Percentiles rank a stretch among this genome's conserved stretches.
Evolutionary conservation across 1,140 invertebrate genomes (phyloP).

Genomic region (Chelonus insularis): DNA sequence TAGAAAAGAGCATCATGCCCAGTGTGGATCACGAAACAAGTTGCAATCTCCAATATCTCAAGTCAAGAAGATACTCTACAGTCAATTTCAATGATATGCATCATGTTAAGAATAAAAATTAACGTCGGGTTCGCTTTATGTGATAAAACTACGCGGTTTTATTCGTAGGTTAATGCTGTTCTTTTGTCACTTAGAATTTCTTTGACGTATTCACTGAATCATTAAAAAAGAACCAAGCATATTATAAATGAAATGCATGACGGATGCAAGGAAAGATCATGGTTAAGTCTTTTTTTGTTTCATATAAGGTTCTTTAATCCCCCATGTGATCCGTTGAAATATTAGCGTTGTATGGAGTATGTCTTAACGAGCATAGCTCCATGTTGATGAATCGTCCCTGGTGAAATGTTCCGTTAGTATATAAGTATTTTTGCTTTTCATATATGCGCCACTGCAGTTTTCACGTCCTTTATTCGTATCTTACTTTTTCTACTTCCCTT

Average conservation of each 20-base stretch:
- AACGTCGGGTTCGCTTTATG: not conserved
- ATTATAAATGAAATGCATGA: conserved; percentile 13
- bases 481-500: too few relatives aligned
- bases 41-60: not conserved
- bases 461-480: too few relatives aligned
- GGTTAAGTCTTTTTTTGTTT: not conserved
- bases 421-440: too few relatives aligned
- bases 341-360: conserved; percentile 21
- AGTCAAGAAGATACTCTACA: too few relatives aligned
- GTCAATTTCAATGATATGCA: too few relatives aligned
- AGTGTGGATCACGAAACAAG: not conserved
- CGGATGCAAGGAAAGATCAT: conserved; percentile 7
- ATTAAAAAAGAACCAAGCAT: conserved; percentile 9
- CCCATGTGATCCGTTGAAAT: conserved; percentile 27
- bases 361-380: conserved; percentile 28
- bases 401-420: conserved; percentile 28
- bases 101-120: not conserved
- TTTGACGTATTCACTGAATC: conserved; percentile 12
- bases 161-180: not conserved
- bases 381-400: conserved; percentile 27
- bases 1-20: not conserved
- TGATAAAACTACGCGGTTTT: not conserved
- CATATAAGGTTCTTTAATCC: conserved; percentile 20
- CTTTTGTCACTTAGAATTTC: conserved; percentile 6
- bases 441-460: too few relatives aligned